phyloP scores from a whole-genome alignment of 2,113 vertebrate species.

The Cromileptes altivelis region DNA sequence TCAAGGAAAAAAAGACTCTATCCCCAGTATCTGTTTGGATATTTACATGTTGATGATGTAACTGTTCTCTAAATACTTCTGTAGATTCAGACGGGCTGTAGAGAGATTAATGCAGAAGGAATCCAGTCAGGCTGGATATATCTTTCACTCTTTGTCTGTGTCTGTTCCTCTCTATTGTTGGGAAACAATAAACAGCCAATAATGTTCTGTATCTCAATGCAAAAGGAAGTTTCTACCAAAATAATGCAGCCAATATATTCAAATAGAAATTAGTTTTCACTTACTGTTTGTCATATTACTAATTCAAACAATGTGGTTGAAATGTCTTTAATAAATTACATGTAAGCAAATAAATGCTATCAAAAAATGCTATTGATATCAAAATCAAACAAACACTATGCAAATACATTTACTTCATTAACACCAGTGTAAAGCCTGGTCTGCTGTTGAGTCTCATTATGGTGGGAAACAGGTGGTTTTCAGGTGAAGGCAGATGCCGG shows the following conservation, averaged over 20 bases:
- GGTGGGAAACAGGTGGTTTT: conserved; percentile 77
- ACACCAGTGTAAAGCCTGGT: not conserved
- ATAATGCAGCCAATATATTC: not conserved
- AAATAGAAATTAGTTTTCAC: not conserved
- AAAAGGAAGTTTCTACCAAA: not conserved
- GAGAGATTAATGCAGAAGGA: conserved; percentile 6
- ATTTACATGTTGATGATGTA: not conserved
- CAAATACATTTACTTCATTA: not conserved
- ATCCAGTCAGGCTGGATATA: conserved; percentile 21
- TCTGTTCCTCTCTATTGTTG: conserved; percentile 17
- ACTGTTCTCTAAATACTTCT: not conserved
- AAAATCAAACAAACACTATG: too few species aligned
- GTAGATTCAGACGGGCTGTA: not conserved
- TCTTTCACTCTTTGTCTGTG: not conserved
- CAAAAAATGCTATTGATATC: too few species aligned
- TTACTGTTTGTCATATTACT: not conserved
- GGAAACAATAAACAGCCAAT: not conserved
- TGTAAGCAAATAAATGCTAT: not conserved
- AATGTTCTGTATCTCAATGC: not conserved
- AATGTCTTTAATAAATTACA: not conserved
- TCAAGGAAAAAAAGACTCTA: conserved; percentile 28
- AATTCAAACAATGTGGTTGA: not conserved
- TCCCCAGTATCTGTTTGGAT: not conserved
- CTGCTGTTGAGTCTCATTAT: conserved; percentile 13
- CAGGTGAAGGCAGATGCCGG: conserved; percentile 62